Conservation (phyloP, 2,797 vertebrate species). For the Enteromius fasciolatus region DNA sequence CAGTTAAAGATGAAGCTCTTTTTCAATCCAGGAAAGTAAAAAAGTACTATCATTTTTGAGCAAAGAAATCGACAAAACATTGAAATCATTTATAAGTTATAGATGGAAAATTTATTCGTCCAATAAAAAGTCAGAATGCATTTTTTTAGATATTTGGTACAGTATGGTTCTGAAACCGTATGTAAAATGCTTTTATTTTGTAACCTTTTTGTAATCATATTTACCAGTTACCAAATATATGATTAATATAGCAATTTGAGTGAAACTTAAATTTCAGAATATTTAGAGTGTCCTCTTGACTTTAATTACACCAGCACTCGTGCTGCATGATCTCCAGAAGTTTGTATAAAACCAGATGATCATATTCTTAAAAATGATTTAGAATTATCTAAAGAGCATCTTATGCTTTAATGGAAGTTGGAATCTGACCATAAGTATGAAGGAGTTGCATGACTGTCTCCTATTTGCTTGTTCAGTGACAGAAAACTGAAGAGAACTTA, state of each 20-base stretch:
- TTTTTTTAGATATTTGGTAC: background rate
- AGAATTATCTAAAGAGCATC: background rate
- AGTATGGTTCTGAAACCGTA: background rate
- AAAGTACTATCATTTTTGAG: background rate
- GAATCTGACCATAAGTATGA: background rate
- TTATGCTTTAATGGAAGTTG: background rate
- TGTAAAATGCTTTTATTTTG: background rate
- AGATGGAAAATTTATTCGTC: background rate
- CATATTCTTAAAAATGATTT: background rate
- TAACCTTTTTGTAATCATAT: background rate
- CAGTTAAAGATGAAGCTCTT: constrained; percentile 66
- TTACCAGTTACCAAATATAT: background rate
- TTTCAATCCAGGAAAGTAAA: constrained; percentile 59
- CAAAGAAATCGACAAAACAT: background rate
- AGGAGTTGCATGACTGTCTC: background rate
- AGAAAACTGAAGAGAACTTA: background rate
- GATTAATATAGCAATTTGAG: background rate
- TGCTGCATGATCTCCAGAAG: background rate
- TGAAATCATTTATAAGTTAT: background rate
- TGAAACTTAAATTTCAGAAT: background rate
- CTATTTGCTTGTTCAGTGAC: background rate
- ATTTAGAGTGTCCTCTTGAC: background rate
- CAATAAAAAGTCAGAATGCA: background rate
- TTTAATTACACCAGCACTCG: background rate
- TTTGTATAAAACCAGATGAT: background rate